phyloP scores from a whole-genome alignment of 2,888 invertebrate species.

The Sesia bembeciformis region DNA sequence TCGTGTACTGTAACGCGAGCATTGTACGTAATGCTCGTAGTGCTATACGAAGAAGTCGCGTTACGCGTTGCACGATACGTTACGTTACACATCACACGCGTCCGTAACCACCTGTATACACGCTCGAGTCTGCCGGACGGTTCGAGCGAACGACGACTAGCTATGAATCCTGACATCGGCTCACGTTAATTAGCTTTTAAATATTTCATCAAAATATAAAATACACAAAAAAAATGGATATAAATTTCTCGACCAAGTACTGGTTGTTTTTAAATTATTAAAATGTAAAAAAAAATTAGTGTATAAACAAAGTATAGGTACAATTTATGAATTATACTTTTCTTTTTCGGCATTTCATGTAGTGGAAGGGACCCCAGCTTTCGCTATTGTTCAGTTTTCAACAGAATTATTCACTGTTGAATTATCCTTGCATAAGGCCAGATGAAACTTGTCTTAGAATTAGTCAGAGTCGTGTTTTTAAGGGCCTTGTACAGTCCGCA shows the following conservation, averaged over 20 bases:
- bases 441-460: too few species aligned
- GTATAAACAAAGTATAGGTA: slow-evolving; percentile 74
- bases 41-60: too few species aligned
- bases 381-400: too few species aligned
- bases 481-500: too few species aligned
- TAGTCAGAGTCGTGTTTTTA: too few species aligned
- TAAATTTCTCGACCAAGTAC: slow-evolving; percentile 73
- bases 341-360: slow-evolving; percentile 67
- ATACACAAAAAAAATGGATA: slow-evolving; percentile 74
- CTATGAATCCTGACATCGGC: slow-evolving; percentile 75
- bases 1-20: too few species aligned
- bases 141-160: slow-evolving; percentile 72
- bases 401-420: too few species aligned
- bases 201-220: slow-evolving; percentile 75
- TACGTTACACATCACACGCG: too few species aligned
- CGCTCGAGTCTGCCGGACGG: slow-evolving; percentile 66
- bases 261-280: slow-evolving; percentile 76
- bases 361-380: slow-evolving; percentile 43
- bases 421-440: too few species aligned
- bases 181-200: slow-evolving; percentile 75
- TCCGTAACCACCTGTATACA: slow-evolving; percentile 27
- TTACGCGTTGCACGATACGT: too few species aligned
- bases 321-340: slow-evolving; percentile 74
- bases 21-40: too few species aligned
- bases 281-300: slow-evolving; percentile 75